phyloP scores from a whole-genome alignment of 2,113 vertebrate species.

The Dasypus novemcinctus region DNA sequence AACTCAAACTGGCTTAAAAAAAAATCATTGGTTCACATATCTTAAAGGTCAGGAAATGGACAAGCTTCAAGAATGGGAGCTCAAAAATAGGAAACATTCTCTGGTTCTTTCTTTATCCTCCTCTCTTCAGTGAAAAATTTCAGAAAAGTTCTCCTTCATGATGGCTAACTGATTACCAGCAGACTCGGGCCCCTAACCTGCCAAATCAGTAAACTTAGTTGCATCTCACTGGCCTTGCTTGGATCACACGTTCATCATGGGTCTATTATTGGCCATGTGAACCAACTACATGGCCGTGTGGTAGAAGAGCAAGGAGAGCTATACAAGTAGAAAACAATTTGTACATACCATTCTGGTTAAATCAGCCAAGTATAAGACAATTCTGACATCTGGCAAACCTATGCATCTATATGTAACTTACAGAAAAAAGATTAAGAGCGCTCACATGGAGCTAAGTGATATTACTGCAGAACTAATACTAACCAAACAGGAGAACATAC shows the following conservation, averaged over 20 bases:
- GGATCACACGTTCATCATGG: not conserved
- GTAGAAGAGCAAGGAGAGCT: not conserved
- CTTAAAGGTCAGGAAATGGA: not conserved
- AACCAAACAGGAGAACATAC: too few species aligned
- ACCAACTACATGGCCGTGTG: not conserved
- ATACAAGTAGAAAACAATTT: fast-evolving
- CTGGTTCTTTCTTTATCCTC: not conserved
- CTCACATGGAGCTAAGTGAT: not conserved
- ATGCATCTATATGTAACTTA: not conserved
- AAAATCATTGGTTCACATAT: not conserved
- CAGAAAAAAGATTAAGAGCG: not conserved
- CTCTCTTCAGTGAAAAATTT: not conserved
- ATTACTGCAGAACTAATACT: not conserved
- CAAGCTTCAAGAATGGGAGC: not conserved
- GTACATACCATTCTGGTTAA: not conserved
- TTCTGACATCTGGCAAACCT: not conserved
- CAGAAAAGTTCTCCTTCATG: not conserved
- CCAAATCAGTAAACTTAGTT: not conserved
- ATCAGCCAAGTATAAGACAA: not conserved
- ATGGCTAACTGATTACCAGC: not conserved
- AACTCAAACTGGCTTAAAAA: not conserved
- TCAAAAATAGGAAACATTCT: not conserved
- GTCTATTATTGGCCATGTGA: not conserved
- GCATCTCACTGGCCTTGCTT: not conserved
- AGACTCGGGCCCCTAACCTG: not conserved